A percentile compares a stretch with the other conserved stretches of the same genome.
Evolutionary conservation across 2,888 invertebrate genomes (phyloP).

Genomic region (Prosopocoilus inquinatus): DNA sequence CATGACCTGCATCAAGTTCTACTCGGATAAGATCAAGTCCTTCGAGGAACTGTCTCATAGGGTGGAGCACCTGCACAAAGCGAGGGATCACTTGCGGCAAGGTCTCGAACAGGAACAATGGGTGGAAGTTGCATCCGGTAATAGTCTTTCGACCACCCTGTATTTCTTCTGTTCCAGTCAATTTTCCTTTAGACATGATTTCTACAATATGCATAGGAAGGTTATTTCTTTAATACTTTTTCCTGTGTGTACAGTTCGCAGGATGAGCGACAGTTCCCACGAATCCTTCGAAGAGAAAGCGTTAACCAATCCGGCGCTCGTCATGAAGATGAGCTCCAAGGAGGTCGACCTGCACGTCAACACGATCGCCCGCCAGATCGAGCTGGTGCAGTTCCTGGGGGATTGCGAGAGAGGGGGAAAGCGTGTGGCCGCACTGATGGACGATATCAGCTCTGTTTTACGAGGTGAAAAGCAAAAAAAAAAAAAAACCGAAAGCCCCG

Average conservation of each 20-base stretch:
- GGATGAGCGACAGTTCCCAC: conserved; percentile 27
- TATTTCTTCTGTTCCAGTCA: too few species aligned
- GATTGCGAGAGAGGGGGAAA: conserved; percentile 60
- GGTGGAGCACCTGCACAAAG: conserved; percentile 56
- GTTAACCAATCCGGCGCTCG: conserved; percentile 57
- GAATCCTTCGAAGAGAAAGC: conserved; percentile 46
- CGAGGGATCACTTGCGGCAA: conserved; percentile 65
- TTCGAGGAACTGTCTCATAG: conserved; percentile 58
- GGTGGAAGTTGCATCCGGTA: conserved; percentile 52
- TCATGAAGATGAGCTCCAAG: conserved; percentile 68
- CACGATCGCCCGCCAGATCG: conserved; percentile 77
- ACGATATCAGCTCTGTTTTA: conserved; percentile 32
- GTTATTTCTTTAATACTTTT: neutral
- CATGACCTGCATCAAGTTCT: conserved; percentile 77
- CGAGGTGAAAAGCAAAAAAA: neutral
- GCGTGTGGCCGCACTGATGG: conserved; percentile 44
- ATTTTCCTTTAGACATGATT: neutral
- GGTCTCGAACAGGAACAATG: conserved; percentile 58
- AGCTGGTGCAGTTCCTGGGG: conserved; percentile 71
- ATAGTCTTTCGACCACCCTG: too few species aligned
- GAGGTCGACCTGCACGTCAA: conserved; percentile 77
- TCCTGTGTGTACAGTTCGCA: conserved; percentile 22
- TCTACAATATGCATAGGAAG: too few species aligned
- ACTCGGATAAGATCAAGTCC: conserved; percentile 59
- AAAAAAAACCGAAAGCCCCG: too few species aligned